A percentile compares a stretch with the other conserved stretches of the same genome.
Evolutionary conservation across 1,140 invertebrate genomes (phyloP).

Genomic region (Euschistus heros): DNA sequence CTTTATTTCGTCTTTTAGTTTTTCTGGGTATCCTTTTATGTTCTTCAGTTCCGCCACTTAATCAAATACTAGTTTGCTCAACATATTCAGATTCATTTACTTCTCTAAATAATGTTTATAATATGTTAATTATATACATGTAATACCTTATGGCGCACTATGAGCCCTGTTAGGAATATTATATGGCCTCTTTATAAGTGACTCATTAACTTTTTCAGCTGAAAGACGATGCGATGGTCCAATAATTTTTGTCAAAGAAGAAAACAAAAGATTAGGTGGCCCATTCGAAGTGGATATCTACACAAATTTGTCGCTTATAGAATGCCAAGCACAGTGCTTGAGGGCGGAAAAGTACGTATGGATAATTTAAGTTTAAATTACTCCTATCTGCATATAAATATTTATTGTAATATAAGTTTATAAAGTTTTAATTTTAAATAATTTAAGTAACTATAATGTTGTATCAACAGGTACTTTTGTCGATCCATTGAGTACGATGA

Average conservation of each 20-base stretch:
- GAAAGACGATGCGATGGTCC: slow-evolving; percentile 74
- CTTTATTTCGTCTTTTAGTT: no score
- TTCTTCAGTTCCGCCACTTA: no score
- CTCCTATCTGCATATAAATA: background rate
- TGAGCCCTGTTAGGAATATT: no score
- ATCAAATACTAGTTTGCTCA: no score
- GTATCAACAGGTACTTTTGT: slow-evolving; percentile 59
- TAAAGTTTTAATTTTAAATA: background rate
- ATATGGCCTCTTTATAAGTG: no score
- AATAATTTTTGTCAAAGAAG: slow-evolving; percentile 76
- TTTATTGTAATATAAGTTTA: background rate
- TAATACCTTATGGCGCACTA: no score
- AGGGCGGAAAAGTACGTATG: slow-evolving; percentile 57
- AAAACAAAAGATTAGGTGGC: slow-evolving; percentile 73
- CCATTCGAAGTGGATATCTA: slow-evolving; percentile 79
- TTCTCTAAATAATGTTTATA: no score
- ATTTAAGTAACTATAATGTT: background rate
- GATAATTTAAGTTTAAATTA: background rate
- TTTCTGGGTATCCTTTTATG: no score
- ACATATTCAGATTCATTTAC: no score
- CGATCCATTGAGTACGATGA: slow-evolving; percentile 83
- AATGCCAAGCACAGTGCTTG: slow-evolving; percentile 70
- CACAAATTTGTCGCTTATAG: slow-evolving; percentile 68
- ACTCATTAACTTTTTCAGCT: slow-evolving; percentile 51
- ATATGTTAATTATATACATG: no score